phyloP scores from a whole-genome alignment of 2,113 vertebrate genomes.

The Pelecanoides urinatrix region DNA sequence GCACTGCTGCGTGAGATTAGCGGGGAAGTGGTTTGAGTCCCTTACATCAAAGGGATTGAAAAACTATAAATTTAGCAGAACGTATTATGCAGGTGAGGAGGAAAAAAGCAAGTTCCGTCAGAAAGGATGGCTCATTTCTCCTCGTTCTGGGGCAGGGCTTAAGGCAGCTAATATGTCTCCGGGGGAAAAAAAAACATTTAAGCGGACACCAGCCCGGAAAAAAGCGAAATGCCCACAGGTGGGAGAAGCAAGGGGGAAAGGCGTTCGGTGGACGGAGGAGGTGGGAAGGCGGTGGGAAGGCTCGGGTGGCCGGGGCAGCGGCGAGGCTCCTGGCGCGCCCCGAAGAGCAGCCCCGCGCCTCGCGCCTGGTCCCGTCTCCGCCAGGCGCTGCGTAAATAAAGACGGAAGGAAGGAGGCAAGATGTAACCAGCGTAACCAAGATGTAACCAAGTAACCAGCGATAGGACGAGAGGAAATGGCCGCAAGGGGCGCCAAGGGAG shows the following conservation, averaged over 20 bases:
- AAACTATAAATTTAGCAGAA: conserved; percentile 25
- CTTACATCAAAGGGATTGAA: conserved; percentile 45
- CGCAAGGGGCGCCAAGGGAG: too few species aligned
- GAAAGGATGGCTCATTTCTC: not conserved
- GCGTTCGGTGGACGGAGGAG: rapidly evolving
- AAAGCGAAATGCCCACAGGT: not conserved
- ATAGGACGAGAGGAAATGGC: too few species aligned
- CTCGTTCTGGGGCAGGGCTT: not conserved
- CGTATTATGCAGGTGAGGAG: not conserved
- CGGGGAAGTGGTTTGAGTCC: not conserved
- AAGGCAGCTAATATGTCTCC: rapidly evolving
- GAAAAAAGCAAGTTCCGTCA: not conserved
- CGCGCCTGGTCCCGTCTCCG: rapidly evolving
- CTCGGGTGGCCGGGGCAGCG: not conserved
- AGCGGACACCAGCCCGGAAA: not conserved
- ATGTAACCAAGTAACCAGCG: too few species aligned
- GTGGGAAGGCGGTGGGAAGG: not conserved
- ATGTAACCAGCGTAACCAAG: too few species aligned
- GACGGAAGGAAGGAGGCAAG: not conserved
- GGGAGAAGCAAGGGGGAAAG: not conserved
- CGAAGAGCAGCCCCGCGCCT: not conserved
- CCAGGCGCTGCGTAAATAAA: rapidly evolving
- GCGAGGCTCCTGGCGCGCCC: not conserved
- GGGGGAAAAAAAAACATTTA: rapidly evolving
- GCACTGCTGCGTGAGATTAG: not conserved